Evolutionary conservation across 2,113 vertebrate genomes (phyloP), one percentile per base, ranked within the genome.

Genomic region (Pycnonotus jocosus): DNA sequence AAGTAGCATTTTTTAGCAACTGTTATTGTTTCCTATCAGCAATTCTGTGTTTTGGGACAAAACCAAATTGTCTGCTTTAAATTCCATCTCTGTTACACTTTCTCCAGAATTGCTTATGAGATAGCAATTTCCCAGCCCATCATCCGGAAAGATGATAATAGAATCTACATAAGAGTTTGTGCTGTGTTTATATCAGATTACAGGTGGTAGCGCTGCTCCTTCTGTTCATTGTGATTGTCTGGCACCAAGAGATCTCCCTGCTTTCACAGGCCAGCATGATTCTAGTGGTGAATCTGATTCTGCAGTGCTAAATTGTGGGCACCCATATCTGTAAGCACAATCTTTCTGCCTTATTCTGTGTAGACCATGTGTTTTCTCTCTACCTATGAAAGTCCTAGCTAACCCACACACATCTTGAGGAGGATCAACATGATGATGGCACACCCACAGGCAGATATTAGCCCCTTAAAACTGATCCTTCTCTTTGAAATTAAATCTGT

Each of bases 51-150:
- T 95, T 95, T 96, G 87, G 66, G 69, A 88, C n/a, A 92, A 78
- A 96, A 93, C 48, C 68, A 96, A 95, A 96, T 90, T 86, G 79
- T 78, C 51, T 88, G 33, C 37, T 95, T 87, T 86, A 94, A 96
- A 94, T 96, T 95, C 82, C 33, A 11, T 90, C 51, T 86, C 64
- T 66, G 40, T 62, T 88, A 77, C 33, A 9, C 60, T 95, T 95
- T 71, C 68, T 88, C 44, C 25, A 81, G 76, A 58, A 92, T 58
- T 90, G 87, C 51, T 95, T 82, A 92, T 51, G 60, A 88, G 85
- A 73, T 25, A 92, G 80, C 72, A 96, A 80, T 96, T 94, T 96
- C 90, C 81, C 88, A 96, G 82, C 24, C 58, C n/a, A 53, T 93
- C 92, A 94, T 88, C 82, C 16, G 7, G 56, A 90, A 96, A 90